Conservation (phyloP, 2,888 invertebrate genomes). For the Beris chalybata region DNA sequence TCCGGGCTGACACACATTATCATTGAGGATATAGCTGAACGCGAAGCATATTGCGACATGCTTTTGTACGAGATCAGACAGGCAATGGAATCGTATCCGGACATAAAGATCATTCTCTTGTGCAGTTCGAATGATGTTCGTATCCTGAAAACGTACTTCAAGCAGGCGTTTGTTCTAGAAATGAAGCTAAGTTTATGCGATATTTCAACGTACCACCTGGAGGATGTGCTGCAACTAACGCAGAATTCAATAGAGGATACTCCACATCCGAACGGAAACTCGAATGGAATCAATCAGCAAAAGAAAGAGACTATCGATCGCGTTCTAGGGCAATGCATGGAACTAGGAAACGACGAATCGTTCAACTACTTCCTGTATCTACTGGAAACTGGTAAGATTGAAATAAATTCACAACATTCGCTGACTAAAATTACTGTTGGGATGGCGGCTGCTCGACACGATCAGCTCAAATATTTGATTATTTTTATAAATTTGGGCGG, state of each 20-base stretch:
- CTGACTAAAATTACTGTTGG: constrained; percentile 67
- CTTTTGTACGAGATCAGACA: constrained; percentile 81
- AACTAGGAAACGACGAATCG: constrained; percentile 62
- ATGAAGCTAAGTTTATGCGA: background rate
- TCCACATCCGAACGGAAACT: background rate
- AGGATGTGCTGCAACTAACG: background rate
- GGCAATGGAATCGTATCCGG: constrained; percentile 66
- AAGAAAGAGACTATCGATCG: constrained; percentile 54
- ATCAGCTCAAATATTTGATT: constrained; percentile 66
- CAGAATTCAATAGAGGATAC: background rate
- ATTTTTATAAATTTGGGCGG: constrained; percentile 72
- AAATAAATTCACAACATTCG: constrained; percentile 71
- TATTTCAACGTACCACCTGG: background rate
- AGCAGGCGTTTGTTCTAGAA: background rate
- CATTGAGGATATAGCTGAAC: constrained; percentile 91
- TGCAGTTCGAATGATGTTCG: constrained; percentile 68
- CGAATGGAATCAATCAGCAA: too few species aligned
- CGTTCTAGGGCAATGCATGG: constrained; percentile 45
- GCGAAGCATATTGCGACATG: constrained; percentile 89
- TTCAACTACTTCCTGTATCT: constrained; percentile 75
- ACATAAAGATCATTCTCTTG: constrained; percentile 83
- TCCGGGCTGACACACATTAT: constrained; percentile 70
- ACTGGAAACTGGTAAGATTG: constrained; percentile 74
- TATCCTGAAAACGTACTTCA: background rate
- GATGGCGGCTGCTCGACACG: constrained; percentile 77